A percentile compares a stretch with the other conserved stretches of the same genome.
Conservation (phyloP, 2,888 invertebrate genomes). For the Eupithecia subumbrata region DNA sequence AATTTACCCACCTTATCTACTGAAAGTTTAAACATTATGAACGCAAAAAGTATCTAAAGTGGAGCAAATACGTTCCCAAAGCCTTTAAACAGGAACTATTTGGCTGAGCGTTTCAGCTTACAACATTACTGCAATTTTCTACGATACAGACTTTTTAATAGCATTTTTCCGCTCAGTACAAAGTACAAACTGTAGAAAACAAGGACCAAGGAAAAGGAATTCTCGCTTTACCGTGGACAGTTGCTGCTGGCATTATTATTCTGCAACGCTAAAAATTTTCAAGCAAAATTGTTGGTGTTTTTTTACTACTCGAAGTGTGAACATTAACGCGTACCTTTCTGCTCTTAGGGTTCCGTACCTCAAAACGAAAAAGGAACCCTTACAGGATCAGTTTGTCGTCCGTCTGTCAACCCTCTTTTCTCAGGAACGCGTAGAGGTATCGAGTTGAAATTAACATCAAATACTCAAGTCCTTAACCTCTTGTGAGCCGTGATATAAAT, state of each 20-base stretch:
- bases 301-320: background rate
- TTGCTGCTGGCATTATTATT: conserved; percentile 4
- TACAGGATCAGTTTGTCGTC: too few relatives aligned
- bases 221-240: conserved; percentile 10
- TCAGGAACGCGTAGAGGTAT: too few relatives aligned
- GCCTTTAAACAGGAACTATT: conserved; percentile 26
- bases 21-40: conserved; percentile 49
- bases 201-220: conserved; percentile 13
- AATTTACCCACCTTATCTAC: conserved; percentile 9
- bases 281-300: background rate
- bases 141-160: conserved; percentile 24
- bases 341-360: background rate
- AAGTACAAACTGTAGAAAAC: conserved; percentile 16
- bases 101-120: conserved; percentile 28
- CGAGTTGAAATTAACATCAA: too few relatives aligned
- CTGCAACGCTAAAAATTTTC: background rate
- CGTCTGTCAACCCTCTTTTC: too few relatives aligned
- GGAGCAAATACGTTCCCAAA: conserved; percentile 34
- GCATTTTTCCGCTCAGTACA: conserved; percentile 25
- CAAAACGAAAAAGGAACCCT: too few relatives aligned
- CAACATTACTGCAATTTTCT: conserved; percentile 27
- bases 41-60: conserved; percentile 32
- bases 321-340: background rate
- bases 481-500: too few relatives aligned
- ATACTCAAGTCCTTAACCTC: too few relatives aligned